Conservation (phyloP, 2,797 vertebrate species). For the Thalassophryne amazonica region DNA sequence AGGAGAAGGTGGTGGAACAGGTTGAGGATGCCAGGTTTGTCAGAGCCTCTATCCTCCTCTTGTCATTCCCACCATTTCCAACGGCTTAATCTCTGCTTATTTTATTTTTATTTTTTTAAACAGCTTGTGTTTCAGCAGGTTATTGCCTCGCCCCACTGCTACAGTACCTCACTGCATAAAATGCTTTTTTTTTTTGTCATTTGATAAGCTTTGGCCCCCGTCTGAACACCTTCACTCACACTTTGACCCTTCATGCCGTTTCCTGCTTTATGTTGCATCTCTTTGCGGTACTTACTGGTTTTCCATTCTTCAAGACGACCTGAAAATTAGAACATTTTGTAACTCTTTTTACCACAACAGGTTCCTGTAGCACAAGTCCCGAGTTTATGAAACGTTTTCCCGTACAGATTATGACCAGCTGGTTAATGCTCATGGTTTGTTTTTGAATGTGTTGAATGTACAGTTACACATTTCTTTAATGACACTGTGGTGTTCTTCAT, state of each 20-base stretch:
- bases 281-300: not conserved
- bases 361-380: not conserved
- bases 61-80: slow-evolving; percentile 35
- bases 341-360: not conserved
- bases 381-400: not conserved
- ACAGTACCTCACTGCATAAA: slow-evolving; percentile 6
- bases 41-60: slow-evolving; percentile 53
- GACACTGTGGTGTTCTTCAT: slow-evolving; percentile 27
- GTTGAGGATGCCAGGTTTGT: slow-evolving; percentile 96
- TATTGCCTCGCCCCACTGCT: too few relatives aligned
- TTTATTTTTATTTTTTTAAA: slow-evolving; percentile 53
- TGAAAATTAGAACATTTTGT: not conserved
- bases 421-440: not conserved
- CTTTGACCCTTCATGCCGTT: not conserved
- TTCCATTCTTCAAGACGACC: not conserved
- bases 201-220: not conserved
- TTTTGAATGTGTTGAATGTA: not conserved
- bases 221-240: not conserved
- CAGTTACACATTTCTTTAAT: too few relatives aligned
- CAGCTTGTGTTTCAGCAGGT: not conserved
- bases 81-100: slow-evolving; percentile 40
- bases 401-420: not conserved
- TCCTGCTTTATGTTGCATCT: not conserved
- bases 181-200: not conserved
- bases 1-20: slow-evolving; percentile 76